Percentiles rank a stretch among this genome's conserved stretches.
Conservation (phyloP, 2,888 invertebrate genomes). For the Stegophylla sp. region DNA sequence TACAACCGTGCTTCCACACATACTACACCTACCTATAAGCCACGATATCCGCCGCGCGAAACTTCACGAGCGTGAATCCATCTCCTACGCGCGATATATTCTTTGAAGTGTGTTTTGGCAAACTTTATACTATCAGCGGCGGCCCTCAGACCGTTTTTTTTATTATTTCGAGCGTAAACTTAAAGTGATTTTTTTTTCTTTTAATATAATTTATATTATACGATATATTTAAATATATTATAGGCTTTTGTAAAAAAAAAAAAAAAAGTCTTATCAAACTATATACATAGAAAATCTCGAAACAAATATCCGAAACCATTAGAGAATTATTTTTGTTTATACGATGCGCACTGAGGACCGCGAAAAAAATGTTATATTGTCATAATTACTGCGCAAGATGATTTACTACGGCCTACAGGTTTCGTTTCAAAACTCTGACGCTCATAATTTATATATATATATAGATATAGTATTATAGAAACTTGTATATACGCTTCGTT, state of each 20-base stretch:
- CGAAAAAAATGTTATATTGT: too few relatives aligned
- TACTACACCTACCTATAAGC: slow-evolving; percentile 19
- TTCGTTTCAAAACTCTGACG: too few relatives aligned
- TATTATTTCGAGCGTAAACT: neutral
- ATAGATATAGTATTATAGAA: too few relatives aligned
- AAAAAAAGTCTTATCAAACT: too few relatives aligned
- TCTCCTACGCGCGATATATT: neutral
- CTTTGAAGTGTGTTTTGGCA: neutral
- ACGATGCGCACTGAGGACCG: too few relatives aligned
- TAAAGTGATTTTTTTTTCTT: neutral
- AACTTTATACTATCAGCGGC: neutral
- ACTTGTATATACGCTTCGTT: too few relatives aligned
- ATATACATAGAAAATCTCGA: too few relatives aligned
- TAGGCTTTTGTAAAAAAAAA: neutral
- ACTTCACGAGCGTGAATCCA: slow-evolving; percentile 18
- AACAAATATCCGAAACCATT: too few relatives aligned
- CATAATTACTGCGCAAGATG: too few relatives aligned
- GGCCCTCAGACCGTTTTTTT: neutral
- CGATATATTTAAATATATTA: neutral
- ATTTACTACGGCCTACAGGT: too few relatives aligned
- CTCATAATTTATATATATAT: too few relatives aligned
- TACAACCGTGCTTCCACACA: neutral
- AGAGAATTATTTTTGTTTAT: too few relatives aligned
- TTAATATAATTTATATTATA: neutral
- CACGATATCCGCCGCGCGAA: slow-evolving; percentile 17